Evolutionary conservation across 1,140 invertebrate genomes (phyloP).

Genomic region (Chrysomallon squamiferum): DNA sequence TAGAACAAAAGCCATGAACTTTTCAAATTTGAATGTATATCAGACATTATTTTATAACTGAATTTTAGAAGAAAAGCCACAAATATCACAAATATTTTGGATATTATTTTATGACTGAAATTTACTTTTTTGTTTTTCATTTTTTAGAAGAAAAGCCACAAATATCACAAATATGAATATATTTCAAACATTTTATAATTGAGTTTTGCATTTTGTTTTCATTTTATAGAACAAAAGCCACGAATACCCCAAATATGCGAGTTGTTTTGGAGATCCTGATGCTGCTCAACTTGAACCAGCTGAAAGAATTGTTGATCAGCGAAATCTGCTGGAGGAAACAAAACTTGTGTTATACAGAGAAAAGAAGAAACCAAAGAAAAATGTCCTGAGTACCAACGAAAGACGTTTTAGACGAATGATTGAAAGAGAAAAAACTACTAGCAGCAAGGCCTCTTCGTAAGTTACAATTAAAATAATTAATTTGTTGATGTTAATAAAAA

Average conservation of each 20-base stretch:
- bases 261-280: constrained; percentile 34
- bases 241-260: constrained; percentile 42
- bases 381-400: constrained; percentile 43
- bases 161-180: too few relatives aligned
- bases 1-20: too few relatives aligned
- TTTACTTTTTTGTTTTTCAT: too few relatives aligned
- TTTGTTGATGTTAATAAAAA: too few relatives aligned
- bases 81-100: too few relatives aligned
- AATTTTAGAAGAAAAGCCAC: too few relatives aligned
- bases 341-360: constrained; percentile 51
- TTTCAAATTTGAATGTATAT: too few relatives aligned
- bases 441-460: constrained; percentile 23
- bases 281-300: constrained; percentile 34
- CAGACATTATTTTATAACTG: too few relatives aligned
- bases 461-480: neutral
- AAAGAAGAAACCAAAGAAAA: constrained; percentile 30
- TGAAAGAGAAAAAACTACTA: constrained; percentile 37
- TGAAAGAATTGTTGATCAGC: constrained; percentile 52
- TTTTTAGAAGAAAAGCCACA: too few relatives aligned
- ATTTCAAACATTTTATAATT: too few relatives aligned
- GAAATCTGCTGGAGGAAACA: constrained; percentile 55
- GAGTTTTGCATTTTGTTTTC: too few relatives aligned
- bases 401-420: constrained; percentile 48
- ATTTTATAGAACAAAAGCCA: constrained; percentile 47
- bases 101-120: too few relatives aligned